These are phyloP conservation scores for Mirounga angustirostris DNA, from an alignment of 2,113 vertebrate species.

Conservation along the genomic window DNA sequence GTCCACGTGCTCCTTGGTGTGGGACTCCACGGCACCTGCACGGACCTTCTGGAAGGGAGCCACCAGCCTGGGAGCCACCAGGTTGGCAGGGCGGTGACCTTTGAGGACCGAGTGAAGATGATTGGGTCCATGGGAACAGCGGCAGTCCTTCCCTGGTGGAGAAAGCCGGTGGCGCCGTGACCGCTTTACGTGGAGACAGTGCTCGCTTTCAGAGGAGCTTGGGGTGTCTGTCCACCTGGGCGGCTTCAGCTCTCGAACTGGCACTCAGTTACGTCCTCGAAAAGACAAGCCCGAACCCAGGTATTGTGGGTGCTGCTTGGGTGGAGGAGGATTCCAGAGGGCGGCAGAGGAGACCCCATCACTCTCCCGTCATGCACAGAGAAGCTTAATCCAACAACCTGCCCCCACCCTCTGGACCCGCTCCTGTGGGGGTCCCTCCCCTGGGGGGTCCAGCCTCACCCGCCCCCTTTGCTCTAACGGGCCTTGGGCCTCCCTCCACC, in stretches of 20 bases:
- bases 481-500: not conserved
- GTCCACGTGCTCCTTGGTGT: too few relatives aligned
- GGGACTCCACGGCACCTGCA: fast-evolving
- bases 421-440: not conserved
- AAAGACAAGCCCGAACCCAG: not conserved
- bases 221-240: fast-evolving
- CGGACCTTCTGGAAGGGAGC: not conserved
- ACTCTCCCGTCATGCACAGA: not conserved
- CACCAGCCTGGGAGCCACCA: too few relatives aligned
- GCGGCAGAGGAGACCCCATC: fast-evolving
- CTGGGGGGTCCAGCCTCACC: fast-evolving
- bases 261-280: not conserved
- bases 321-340: not conserved
- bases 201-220: not conserved
- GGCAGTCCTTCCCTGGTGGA: not conserved
- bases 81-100: fast-evolving
- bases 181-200: fast-evolving
- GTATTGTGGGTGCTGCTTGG: not conserved
- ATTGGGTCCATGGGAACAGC: fast-evolving
- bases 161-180: fast-evolving
- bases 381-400: not conserved
- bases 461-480: not conserved
- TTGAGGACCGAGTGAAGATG: fast-evolving
- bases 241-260: too few relatives aligned
- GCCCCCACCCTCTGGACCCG: not conserved